These are phyloP conservation scores for Chymomyza costata DNA, from an alignment of 1,140 invertebrate genomes.

Conservation along the genomic window DNA sequence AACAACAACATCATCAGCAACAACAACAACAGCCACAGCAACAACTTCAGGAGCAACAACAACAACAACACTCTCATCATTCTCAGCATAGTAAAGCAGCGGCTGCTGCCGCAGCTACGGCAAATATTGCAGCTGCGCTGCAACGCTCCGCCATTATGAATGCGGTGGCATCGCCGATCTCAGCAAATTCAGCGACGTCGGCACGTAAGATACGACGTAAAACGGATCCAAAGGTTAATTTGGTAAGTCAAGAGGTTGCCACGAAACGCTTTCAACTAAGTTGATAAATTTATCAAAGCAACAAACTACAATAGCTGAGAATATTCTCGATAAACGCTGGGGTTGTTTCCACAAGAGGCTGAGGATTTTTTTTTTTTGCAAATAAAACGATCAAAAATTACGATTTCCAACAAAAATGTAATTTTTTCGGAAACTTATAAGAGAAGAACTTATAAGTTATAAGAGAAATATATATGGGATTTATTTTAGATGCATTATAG, in stretches of 20 bases:
- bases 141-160: slow-evolving; percentile 71
- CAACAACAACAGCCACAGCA: slow-evolving; percentile 10
- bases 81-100: slow-evolving; percentile 45
- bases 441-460: no score
- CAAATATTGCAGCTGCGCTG: slow-evolving; percentile 56
- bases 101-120: slow-evolving; percentile 41
- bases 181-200: slow-evolving; percentile 65
- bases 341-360: no score
- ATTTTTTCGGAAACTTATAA: no score
- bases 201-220: slow-evolving; percentile 71
- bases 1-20: slow-evolving; percentile 14
- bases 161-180: slow-evolving; percentile 74
- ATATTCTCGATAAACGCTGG: no score
- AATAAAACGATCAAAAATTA: no score
- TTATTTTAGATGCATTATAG: no score
- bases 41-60: slow-evolving; percentile 19
- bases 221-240: slow-evolving; percentile 73
- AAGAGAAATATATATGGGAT: no score
- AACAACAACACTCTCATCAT: slow-evolving; percentile 42
- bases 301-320: no score
- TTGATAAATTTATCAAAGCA: no score
- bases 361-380: no score
- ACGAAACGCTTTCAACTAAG: no score
- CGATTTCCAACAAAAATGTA: no score
- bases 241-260: slow-evolving; percentile 52